Percentiles rank a stretch among this genome's conserved stretches.
Conservation (phyloP, 2,888 invertebrate genomes). For the Charanyca ferruginea region DNA sequence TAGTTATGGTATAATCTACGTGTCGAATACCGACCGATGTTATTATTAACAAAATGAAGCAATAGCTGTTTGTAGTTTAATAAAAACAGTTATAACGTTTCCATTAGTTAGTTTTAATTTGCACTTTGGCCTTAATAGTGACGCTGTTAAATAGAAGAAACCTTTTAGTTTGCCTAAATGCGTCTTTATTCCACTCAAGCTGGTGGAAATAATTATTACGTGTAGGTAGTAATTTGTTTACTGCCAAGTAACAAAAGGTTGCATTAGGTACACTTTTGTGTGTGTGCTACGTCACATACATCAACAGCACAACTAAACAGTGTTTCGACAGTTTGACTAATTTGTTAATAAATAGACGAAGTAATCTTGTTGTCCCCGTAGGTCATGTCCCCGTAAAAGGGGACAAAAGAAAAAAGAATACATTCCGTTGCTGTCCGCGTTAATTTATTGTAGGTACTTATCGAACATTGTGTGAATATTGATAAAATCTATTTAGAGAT, state of each 20-base stretch:
- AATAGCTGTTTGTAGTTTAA: background rate
- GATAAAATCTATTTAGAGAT: too few relatives aligned
- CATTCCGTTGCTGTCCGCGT: too few relatives aligned
- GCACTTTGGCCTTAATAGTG: background rate
- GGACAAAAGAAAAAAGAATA: too few relatives aligned
- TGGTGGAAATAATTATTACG: slow-evolving; percentile 34
- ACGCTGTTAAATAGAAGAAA: slow-evolving; percentile 10
- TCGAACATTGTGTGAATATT: too few relatives aligned
- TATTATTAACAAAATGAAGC: background rate
- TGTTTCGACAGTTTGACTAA: background rate
- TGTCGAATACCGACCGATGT: background rate
- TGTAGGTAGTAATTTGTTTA: slow-evolving; percentile 46
- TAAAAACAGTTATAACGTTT: slow-evolving; percentile 5
- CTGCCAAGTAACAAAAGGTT: slow-evolving; percentile 23
- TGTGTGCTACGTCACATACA: background rate
- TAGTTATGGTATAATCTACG: background rate
- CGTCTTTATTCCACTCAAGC: slow-evolving; percentile 9
- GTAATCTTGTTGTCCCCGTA: too few relatives aligned
- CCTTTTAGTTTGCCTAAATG: slow-evolving; percentile 35
- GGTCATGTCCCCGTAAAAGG: too few relatives aligned
- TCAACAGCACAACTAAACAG: background rate
- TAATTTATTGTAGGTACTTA: too few relatives aligned
- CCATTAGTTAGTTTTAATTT: slow-evolving; percentile 16
- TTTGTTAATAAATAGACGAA: slow-evolving; percentile 7
- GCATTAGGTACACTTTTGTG: background rate